Base-by-base conservation (phyloP, 2,113 vertebrate genomes). In the Sarotherodon lohbergeri region DNA sequence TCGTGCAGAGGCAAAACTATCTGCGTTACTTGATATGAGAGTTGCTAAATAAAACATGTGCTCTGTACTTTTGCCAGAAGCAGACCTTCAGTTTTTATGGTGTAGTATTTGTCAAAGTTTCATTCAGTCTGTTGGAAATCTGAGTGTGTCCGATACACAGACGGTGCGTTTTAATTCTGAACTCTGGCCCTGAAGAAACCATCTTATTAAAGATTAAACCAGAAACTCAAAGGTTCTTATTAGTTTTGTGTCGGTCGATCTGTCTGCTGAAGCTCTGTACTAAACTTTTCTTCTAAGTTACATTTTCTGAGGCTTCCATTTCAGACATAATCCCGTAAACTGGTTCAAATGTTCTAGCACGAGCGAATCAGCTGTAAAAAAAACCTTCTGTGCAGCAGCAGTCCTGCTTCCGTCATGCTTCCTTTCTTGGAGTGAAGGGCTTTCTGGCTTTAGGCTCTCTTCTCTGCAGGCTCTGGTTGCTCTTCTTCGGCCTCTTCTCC, bases 401-500 rank as follows among this genome's bases (percentile, higher is more conserved):
- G 34, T n/a, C 5, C 55, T 7, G 34, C 11, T 4, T 52, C 11
- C 17, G 24, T 89, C 79, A 92, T 0, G 82, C 48, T 14, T 55
- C 90, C 81, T 83, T 92, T 1, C 43, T 41, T 1, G 36, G 27
- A 11, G 86, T 5, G 17, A 17, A 4, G 4, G 1, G 41, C 10
- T 1, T 22, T 3, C 86, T 9, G 32, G 83, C 19, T 92, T 97
- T 97, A 56, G 94, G 82, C 13, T 88, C 94, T 32, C 90, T 91
- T 86, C 96, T 96, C 55, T 96, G 94, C 56, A 96, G 89, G 86
- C 96, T 97, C 93, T 97, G 97, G 81, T 97, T 97, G 43, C 80
- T 55, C 0, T 61, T 92, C 22, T 95, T 94, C 19, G 92, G 82
- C 1, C 96, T 95, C 68, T 95, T 94, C 79, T 95, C 93, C 5